A percentile compares a stretch with the other conserved stretches of the same genome.
phyloP scores from a whole-genome alignment of 2,888 invertebrate species.

The Copidosoma aretas region DNA sequence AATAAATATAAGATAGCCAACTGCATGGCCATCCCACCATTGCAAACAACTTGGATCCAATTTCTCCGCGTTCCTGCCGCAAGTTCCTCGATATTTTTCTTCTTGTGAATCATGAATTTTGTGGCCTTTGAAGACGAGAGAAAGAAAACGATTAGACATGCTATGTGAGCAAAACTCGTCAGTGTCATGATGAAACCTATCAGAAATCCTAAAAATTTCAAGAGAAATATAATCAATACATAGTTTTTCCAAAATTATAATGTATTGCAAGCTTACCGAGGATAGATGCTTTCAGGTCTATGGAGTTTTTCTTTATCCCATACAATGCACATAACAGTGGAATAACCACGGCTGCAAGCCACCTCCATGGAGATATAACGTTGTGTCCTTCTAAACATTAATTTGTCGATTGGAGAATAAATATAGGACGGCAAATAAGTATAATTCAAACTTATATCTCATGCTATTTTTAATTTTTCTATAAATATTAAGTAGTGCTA shows the following conservation, averaged over 20 bases:
- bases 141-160: constrained; percentile 78
- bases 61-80: constrained; percentile 87
- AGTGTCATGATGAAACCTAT: constrained; percentile 81
- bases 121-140: constrained; percentile 82
- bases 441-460: no score
- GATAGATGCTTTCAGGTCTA: constrained; percentile 75
- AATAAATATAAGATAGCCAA: constrained; percentile 79
- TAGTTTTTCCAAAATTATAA: background rate
- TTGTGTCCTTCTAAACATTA: constrained; percentile 64
- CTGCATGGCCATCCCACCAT: constrained; percentile 86
- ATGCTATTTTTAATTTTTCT: no score
- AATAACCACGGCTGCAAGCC: constrained; percentile 70
- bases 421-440: no score
- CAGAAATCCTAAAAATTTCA: constrained; percentile 65
- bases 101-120: constrained; percentile 73
- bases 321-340: constrained; percentile 73
- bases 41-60: constrained; percentile 90
- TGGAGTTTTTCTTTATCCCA: constrained; percentile 73
- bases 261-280: constrained; percentile 62
- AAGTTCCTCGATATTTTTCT: constrained; percentile 78
- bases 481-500: no score
- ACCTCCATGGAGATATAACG: constrained; percentile 71
- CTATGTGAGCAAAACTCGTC: constrained; percentile 78
- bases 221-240: background rate
- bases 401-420: background rate